Evolutionary conservation across 1,140 invertebrate species (phyloP), one percentile per base, ranked within the genome.

Genomic region (Amphibalanus amphitrite): DNA sequence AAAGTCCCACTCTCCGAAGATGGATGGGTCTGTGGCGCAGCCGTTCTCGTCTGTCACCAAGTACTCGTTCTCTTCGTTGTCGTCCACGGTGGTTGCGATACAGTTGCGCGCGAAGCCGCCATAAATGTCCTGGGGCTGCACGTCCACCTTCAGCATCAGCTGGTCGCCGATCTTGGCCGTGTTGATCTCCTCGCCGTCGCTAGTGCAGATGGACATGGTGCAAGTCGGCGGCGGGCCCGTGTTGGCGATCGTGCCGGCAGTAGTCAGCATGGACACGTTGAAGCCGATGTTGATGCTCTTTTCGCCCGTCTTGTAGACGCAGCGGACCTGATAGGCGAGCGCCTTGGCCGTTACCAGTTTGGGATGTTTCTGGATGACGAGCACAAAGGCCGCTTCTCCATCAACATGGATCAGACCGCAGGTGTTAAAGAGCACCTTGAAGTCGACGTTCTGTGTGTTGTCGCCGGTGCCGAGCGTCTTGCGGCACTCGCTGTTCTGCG

Each of bases 301-400:
- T 80, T 95, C 92, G 72, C 92, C 92, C 0, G 92, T 95, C 80
- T 93, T 90, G 79, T 95, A 95, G 69, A 95, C 88, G 80, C 93
- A 96, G 80, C 91, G 64, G 23, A 65, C 64, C 64, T 95, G 91
- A 81, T 95, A 96, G 0, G 93, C 93, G 81, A 94, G 91, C 1
- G 93, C 92, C 76, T 93, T 92, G 78, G 91, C 93, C 8, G 93
- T 96, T n/a, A 95, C 89, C 6, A 96, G 81, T 84, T 93, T 94
- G 0, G 92, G 92, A 86, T 96, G 93, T 82, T 93, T 95, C 77
- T 95, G 93, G 77, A 96, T 93, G 17, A 96, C 92, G 28, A 96
- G 82, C 0, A 95, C 89, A 77, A 95, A 95, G 76, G 90, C 91
- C 23, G 93, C 93, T 78, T 93, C 86, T 68, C 93, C 92, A 89